phyloP scores from a whole-genome alignment of 2,888 invertebrate genomes.

The Heliconius cydno region DNA sequence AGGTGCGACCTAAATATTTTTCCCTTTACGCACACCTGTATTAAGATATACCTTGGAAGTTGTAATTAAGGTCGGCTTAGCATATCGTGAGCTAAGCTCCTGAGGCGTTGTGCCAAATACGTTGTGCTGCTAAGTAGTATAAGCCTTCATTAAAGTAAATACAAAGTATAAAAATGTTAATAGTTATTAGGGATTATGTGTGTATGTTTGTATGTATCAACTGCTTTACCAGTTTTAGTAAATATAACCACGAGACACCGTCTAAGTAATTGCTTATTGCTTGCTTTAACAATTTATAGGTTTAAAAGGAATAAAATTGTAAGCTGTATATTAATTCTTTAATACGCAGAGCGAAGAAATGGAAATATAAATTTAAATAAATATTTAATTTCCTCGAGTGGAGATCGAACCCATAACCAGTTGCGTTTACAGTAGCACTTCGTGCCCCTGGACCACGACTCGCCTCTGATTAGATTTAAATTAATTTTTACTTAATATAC shows the following conservation, averaged over 20 bases:
- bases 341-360: too few relatives aligned
- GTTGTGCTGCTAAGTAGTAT: conserved; percentile 15
- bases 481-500: too few relatives aligned
- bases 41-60: conserved; percentile 34
- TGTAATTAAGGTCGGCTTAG: conserved; percentile 39
- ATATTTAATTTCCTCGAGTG: too few relatives aligned
- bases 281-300: too few relatives aligned
- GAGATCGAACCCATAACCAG: too few relatives aligned
- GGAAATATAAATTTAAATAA: too few relatives aligned
- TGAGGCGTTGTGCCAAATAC: conserved; percentile 37
- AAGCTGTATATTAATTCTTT: too few relatives aligned
- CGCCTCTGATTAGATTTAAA: too few relatives aligned
- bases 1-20: conserved; percentile 30
- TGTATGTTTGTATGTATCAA: background rate
- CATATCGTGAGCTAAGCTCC: conserved; percentile 36
- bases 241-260: background rate
- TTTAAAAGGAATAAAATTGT: too few relatives aligned
- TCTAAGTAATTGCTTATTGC: background rate
- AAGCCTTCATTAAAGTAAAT: conserved; percentile 22
- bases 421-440: too few relatives aligned
- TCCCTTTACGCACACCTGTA: conserved; percentile 31
- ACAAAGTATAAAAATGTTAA: conserved; percentile 23
- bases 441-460: too few relatives aligned
- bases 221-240: background rate
- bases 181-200: background rate